phyloP scores from a whole-genome alignment of 2,888 invertebrate species.

The Tipula vernalis region DNA sequence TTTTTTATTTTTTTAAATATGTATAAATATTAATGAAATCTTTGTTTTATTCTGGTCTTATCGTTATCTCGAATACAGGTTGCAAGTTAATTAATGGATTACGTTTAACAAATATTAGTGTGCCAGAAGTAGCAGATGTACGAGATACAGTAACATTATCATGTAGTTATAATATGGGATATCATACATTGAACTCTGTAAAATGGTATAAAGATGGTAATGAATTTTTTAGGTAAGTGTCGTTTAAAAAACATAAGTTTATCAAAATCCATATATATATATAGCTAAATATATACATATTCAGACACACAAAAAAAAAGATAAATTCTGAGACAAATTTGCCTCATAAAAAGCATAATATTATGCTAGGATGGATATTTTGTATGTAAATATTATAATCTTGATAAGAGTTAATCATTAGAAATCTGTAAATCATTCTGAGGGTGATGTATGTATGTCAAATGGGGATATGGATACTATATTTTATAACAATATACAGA shows the following conservation, averaged over 20 bases:
- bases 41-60: background rate
- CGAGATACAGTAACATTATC: conserved; percentile 33
- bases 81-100: conserved; percentile 27
- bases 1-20: no score
- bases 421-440: conserved; percentile 4
- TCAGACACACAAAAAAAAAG: background rate
- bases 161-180: conserved; percentile 36
- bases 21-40: background rate
- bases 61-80: conserved; percentile 20
- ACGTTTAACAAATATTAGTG: conserved; percentile 32
- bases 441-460: background rate
- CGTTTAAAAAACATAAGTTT: background rate
- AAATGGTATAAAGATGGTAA: conserved; percentile 37
- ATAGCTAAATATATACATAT: background rate
- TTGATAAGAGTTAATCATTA: background rate
- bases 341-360: background rate
- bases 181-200: conserved; percentile 34
- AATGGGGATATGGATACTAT: background rate
- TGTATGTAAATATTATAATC: background rate
- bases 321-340: background rate
- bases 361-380: background rate
- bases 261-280: background rate
- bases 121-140: conserved; percentile 35
- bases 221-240: conserved; percentile 34
- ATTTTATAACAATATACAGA: background rate